Conservation (phyloP, 2,888 invertebrate species). For the Chymomyza amoena region DNA sequence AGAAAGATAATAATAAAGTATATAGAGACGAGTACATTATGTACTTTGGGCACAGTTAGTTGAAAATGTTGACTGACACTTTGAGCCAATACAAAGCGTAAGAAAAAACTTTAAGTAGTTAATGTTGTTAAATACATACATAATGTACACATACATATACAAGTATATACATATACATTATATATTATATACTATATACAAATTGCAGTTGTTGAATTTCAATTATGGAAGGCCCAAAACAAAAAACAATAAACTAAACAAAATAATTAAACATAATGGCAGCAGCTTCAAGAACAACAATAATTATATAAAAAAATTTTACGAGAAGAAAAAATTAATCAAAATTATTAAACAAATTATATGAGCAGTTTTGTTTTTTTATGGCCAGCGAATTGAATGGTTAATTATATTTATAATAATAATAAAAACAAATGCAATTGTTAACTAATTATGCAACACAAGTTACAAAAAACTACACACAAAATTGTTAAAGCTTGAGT, state of each 20-base stretch:
- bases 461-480: constrained; percentile 25
- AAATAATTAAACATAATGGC: constrained; percentile 27
- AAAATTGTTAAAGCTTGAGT: constrained; percentile 21
- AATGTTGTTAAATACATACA: constrained; percentile 33
- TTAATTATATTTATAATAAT: constrained; percentile 9
- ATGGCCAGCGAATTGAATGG: not conserved
- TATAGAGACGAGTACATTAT: not conserved
- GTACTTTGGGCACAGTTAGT: constrained; percentile 4
- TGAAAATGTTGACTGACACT: constrained; percentile 34
- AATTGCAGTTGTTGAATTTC: constrained; percentile 42
- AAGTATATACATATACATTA: constrained; percentile 5
- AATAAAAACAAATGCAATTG: constrained; percentile 50
- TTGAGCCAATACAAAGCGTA: constrained; percentile 17
- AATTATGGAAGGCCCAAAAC: constrained; percentile 48
- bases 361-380: constrained; percentile 33
- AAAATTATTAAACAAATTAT: constrained; percentile 58
- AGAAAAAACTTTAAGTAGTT: constrained; percentile 7
- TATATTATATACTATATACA: constrained; percentile 15
- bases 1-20: not conserved
- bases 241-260: constrained; percentile 30
- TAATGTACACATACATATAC: not conserved
- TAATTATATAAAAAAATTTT: constrained; percentile 16
- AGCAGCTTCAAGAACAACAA: constrained; percentile 45
- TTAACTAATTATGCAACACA: constrained; percentile 38
- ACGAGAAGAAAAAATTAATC: constrained; percentile 53